A percentile compares a stretch with the other conserved stretches of the same genome.
These are phyloP conservation scores for Mythimna vitellina DNA, from an alignment of 2,888 invertebrate genomes.

Conservation along the genomic window DNA sequence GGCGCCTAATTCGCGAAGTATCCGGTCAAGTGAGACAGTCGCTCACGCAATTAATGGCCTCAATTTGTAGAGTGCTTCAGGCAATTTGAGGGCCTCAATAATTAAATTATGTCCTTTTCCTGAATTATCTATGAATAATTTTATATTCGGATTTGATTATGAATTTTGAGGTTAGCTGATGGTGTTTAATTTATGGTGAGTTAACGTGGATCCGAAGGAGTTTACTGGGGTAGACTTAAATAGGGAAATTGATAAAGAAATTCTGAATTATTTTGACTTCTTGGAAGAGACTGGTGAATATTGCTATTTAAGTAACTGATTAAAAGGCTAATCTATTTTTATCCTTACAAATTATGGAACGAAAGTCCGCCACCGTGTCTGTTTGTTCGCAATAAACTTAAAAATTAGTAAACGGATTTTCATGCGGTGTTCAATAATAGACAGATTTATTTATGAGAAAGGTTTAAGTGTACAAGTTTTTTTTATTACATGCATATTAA, in stretches of 20 bases:
- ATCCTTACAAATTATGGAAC: no score
- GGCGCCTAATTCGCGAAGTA: conserved; percentile 47
- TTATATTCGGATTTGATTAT: conserved; percentile 39
- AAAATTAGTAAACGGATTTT: no score
- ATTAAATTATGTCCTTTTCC: conserved; percentile 61
- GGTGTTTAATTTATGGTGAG: conserved; percentile 31
- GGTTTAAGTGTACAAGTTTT: no score
- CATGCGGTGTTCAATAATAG: no score
- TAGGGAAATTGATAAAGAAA: neutral
- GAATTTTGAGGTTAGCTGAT: conserved; percentile 35
- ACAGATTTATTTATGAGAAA: no score
- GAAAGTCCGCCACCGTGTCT: no score
- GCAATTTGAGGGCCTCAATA: conserved; percentile 61
- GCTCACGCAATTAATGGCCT: conserved; percentile 62
- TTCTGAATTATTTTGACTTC: neutral
- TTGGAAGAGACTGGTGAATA: neutral
- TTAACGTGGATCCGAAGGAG: neutral
- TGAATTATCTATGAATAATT: conserved; percentile 58
- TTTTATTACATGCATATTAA: no score
- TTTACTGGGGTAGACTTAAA: neutral
- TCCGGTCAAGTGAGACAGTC: conserved; percentile 59
- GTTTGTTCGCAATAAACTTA: no score
- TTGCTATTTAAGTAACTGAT: neutral
- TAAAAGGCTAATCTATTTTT: no score
- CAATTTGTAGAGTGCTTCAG: conserved; percentile 65